These are phyloP conservation scores for Psephotus haematonotus DNA, from an alignment of 2,113 vertebrate species.

Conservation along the genomic window DNA sequence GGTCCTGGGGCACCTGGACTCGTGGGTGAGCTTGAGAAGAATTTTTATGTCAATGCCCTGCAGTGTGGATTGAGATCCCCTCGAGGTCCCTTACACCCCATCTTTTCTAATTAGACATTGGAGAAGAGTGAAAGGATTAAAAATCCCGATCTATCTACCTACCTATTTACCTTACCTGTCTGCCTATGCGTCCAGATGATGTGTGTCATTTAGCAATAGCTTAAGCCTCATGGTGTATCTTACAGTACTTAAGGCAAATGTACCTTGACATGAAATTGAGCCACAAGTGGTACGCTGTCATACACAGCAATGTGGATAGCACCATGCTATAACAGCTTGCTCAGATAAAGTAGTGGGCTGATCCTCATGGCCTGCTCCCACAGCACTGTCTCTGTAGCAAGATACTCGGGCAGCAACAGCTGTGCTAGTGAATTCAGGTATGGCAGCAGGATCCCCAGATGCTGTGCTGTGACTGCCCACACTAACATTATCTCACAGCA, in stretches of 20 bases:
- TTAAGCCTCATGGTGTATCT: background rate
- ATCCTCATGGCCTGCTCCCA: background rate
- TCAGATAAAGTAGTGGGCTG: background rate
- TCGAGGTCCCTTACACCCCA: background rate
- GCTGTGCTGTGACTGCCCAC: background rate
- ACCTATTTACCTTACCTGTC: background rate
- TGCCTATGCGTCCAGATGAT: background rate
- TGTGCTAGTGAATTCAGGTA: background rate
- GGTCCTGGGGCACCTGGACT: background rate
- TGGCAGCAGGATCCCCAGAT: background rate
- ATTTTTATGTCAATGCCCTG: background rate
- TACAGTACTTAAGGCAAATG: background rate
- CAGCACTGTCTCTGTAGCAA: background rate
- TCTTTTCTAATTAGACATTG: background rate
- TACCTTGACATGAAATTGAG: background rate
- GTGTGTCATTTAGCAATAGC: background rate
- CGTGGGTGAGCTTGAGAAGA: background rate
- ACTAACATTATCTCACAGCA: background rate
- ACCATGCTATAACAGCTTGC: fast-evolving
- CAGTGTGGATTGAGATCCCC: background rate
- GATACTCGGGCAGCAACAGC: background rate
- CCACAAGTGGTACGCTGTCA: background rate
- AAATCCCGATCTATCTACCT: background rate
- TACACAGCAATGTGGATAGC: background rate
- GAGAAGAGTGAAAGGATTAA: background rate